phyloP scores from a whole-genome alignment of 2,888 invertebrate species.

The Limnephilus auricula region DNA sequence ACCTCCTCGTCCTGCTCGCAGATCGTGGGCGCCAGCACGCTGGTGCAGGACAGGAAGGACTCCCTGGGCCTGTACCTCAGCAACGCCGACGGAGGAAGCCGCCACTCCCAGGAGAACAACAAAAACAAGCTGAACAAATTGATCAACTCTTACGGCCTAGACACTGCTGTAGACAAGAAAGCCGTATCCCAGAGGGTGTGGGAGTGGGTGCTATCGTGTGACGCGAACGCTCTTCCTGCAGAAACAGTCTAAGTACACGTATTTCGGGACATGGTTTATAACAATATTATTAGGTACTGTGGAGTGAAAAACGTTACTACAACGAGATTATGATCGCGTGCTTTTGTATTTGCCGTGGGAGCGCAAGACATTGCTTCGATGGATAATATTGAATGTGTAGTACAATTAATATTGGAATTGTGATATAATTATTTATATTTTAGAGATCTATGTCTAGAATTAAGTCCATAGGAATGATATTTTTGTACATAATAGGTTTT shows the following conservation, averaged over 20 bases:
- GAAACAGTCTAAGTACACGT: background rate
- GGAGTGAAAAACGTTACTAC: background rate
- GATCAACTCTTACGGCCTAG: conserved; percentile 80
- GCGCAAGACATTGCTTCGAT: background rate
- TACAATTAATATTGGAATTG: conserved; percentile 12
- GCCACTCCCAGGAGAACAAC: conserved; percentile 76
- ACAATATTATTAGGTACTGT: background rate
- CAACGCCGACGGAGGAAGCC: conserved; percentile 74
- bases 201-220: conserved; percentile 82
- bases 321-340: background rate
- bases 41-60: conserved; percentile 72
- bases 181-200: conserved; percentile 80
- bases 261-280: background rate
- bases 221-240: conserved; percentile 68
- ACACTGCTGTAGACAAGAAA: conserved; percentile 80
- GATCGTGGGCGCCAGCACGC: conserved; percentile 69
- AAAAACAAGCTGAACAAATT: conserved; percentile 77
- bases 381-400: conserved; percentile 6
- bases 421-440: conserved; percentile 22
- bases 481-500: conserved; percentile 10
- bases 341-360: background rate
- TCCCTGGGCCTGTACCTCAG: conserved; percentile 75
- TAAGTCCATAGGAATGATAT: background rate
- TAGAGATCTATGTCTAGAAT: background rate
- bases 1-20: conserved; percentile 76